phyloP scores from a whole-genome alignment of 2,113 vertebrate genomes.

The Ameiurus melas region DNA sequence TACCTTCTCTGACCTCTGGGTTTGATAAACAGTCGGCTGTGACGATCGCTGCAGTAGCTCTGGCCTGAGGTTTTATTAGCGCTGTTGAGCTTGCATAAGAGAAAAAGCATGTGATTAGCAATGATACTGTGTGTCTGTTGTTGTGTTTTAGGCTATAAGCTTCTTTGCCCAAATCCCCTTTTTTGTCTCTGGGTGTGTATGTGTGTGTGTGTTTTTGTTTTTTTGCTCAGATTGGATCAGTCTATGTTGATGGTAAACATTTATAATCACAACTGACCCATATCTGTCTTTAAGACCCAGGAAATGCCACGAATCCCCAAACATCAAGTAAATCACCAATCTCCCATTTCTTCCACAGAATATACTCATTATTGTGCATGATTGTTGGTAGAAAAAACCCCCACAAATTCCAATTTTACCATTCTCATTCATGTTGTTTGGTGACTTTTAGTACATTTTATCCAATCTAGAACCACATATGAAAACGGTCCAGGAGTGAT shows the following conservation, averaged over 20 bases:
- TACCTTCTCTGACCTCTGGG: slow-evolving; percentile 46
- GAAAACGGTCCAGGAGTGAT: neutral
- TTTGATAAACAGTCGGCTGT: slow-evolving; percentile 29
- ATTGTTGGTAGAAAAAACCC: neutral
- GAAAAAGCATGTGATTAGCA: slow-evolving; percentile 17
- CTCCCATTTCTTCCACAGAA: neutral
- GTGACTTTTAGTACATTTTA: neutral
- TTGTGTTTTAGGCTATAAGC: neutral
- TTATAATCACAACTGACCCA: neutral
- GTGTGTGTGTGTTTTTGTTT: no score
- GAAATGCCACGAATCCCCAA: neutral
- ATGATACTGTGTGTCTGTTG: slow-evolving; percentile 7
- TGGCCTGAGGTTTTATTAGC: slow-evolving; percentile 25
- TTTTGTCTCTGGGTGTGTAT: neutral
- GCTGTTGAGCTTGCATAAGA: slow-evolving; percentile 9
- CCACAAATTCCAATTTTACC: neutral
- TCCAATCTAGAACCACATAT: neutral
- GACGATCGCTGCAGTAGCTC: slow-evolving; percentile 5
- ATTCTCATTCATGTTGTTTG: neutral
- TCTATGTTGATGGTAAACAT: neutral
- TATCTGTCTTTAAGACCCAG: neutral
- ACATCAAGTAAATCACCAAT: neutral
- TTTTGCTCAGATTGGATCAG: neutral
- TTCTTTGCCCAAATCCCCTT: neutral
- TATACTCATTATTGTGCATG: neutral